phyloP scores from a whole-genome alignment of 2,888 invertebrate genomes.

The Panopea generosa region DNA sequence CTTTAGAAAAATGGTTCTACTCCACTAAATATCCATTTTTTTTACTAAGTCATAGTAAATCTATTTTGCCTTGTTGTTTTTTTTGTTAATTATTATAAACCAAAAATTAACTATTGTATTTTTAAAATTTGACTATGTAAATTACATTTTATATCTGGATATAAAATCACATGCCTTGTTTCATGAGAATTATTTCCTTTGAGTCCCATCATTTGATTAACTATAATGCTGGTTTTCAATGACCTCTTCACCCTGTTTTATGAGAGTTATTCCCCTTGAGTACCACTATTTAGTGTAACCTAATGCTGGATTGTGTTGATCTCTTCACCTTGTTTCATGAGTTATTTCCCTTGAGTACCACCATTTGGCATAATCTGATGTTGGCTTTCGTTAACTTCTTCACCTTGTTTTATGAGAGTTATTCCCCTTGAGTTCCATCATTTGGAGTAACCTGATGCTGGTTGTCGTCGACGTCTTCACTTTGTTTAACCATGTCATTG shows the following conservation, averaged over 20 bases:
- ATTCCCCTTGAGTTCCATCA: slow-evolving; percentile 17
- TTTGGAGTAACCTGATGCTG: neutral
- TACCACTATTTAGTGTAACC: neutral
- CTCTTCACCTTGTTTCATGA: neutral
- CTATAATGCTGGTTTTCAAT: neutral
- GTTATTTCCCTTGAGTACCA: slow-evolving; percentile 13
- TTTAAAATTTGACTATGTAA: too few species aligned
- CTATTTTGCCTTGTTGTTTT: too few species aligned
- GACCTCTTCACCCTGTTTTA: neutral
- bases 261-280: slow-evolving; percentile 14
- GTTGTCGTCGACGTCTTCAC: neutral
- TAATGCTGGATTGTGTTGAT: neutral
- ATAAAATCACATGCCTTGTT: too few species aligned
- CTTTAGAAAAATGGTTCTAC: too few species aligned
- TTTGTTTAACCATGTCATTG: neutral
- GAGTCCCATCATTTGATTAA: neutral
- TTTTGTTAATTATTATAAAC: too few species aligned
- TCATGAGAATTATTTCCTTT: slow-evolving; percentile 15
- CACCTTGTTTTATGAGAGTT: neutral
- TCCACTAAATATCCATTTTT: too few species aligned
- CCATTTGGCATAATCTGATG: neutral
- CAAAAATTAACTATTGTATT: too few species aligned
- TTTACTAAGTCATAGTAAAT: too few species aligned
- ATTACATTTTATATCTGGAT: too few species aligned
- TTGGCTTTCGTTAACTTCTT: neutral